Conservation (phyloP, 1,140 invertebrate genomes). For the Heliconius hermathena region DNA sequence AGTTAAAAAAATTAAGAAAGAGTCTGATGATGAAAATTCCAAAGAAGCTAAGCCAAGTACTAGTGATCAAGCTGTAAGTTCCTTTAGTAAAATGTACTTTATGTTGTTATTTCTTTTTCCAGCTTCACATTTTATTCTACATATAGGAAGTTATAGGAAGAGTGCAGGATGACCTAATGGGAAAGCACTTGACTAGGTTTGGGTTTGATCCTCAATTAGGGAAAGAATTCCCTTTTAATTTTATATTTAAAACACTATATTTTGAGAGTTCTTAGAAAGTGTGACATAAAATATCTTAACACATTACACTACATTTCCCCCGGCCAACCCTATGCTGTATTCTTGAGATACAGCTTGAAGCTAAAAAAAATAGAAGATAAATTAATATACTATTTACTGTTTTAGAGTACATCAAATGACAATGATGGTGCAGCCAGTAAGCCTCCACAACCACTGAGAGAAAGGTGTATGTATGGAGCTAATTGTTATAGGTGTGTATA, state of each 20-base stretch:
- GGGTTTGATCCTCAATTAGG: no score
- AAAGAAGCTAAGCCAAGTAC: not conserved
- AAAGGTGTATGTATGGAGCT: constrained; percentile 71
- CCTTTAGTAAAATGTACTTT: not conserved
- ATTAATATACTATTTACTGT: not conserved
- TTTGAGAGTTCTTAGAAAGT: no score
- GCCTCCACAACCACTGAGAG: constrained; percentile 42
- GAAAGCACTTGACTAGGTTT: no score
- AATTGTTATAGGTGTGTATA: constrained; percentile 64
- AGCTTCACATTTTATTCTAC: no score
- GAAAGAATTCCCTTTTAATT: no score
- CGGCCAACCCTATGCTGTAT: no score
- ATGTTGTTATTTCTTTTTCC: no score
- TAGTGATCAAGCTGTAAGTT: constrained; percentile 17
- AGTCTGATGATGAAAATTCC: constrained; percentile 21
- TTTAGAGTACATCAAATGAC: constrained; percentile 11
- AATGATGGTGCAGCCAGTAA: constrained; percentile 18
- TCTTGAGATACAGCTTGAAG: not conserved
- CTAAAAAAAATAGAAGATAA: not conserved
- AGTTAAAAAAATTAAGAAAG: constrained; percentile 29
- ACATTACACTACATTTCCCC: no score
- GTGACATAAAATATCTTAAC: no score
- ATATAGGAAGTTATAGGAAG: no score
- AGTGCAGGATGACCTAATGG: no score
- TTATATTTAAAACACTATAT: no score